Evolutionary conservation across 2,113 vertebrate genomes (phyloP).

Genomic region (Corydoras sp.): DNA sequence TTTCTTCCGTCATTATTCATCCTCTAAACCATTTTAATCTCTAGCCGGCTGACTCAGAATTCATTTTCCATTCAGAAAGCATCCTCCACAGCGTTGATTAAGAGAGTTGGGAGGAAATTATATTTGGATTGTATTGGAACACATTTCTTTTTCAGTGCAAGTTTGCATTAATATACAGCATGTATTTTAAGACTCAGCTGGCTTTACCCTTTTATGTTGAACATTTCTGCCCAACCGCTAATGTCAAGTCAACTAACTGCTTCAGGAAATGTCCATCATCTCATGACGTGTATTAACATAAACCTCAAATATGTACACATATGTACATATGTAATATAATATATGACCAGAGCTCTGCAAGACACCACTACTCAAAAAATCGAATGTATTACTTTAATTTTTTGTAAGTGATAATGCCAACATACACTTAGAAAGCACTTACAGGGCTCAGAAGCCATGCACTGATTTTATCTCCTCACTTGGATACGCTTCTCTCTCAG

Average conservation of each 20-base stretch:
- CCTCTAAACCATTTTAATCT: conserved; percentile 71
- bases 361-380: no score
- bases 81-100: conserved; percentile 70
- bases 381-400: no score
- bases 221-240: background rate
- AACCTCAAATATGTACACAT: background rate
- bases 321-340: no score
- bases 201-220: background rate
- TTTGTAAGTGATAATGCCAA: no score
- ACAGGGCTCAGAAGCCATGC: no score
- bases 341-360: no score
- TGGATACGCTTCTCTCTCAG: no score
- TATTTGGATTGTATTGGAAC: conserved; percentile 55
- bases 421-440: no score
- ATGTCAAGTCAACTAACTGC: no score
- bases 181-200: conserved; percentile 37
- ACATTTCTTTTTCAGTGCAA: conserved; percentile 27
- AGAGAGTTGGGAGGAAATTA: conserved; percentile 66
- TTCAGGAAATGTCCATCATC: no score
- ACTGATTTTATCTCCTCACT: no score
- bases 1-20: conserved; percentile 72
- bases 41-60: conserved; percentile 73
- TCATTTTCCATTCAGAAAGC: conserved; percentile 67
- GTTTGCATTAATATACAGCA: conserved; percentile 56
- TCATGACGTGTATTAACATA: background rate